phyloP scores from a whole-genome alignment of 1,140 invertebrate species.

The Ceratoteleas bidentatus region DNA sequence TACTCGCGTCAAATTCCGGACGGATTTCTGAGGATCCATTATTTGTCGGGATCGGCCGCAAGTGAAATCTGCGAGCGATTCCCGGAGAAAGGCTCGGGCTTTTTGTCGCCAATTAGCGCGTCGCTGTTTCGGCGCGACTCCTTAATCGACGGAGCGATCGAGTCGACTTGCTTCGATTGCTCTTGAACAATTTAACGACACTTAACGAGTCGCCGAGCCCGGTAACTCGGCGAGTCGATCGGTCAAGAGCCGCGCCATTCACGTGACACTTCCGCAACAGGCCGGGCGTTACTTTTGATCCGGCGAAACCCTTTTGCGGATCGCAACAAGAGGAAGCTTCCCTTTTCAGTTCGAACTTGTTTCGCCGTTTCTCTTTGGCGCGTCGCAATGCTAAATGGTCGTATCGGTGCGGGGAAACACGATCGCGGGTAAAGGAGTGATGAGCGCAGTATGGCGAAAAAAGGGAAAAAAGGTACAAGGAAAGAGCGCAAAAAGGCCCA shows the following conservation, averaged over 20 bases:
- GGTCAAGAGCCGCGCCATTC: background rate
- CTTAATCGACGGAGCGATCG: no score
- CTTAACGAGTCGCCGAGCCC: no score
- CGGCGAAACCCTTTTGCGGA: conserved; percentile 3
- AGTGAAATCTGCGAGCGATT: background rate
- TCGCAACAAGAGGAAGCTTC: conserved; percentile 39
- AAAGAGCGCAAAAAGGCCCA: background rate
- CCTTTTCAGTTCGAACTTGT: conserved; percentile 44
- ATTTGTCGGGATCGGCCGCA: background rate
- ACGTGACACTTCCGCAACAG: conserved; percentile 2
- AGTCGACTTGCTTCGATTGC: no score
- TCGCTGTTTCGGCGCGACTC: no score
- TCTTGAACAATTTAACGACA: no score
- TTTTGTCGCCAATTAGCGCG: no score
- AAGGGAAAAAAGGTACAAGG: conserved; percentile 18
- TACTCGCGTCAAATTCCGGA: conserved; percentile 58
- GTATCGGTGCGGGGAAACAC: conserved; percentile 52
- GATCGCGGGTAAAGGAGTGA: conserved; percentile 48
- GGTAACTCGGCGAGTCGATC: conserved; percentile 16
- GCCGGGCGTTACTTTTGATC: conserved; percentile 15
- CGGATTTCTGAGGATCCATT: conserved; percentile 23
- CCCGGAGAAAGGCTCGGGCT: no score
- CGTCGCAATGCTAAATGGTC: conserved; percentile 36
- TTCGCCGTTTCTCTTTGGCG: conserved; percentile 25
- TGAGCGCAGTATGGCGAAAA: no score